Base-by-base conservation (phyloP, 23 tunicate genomes). In the Ciona savignyi region DNA sequence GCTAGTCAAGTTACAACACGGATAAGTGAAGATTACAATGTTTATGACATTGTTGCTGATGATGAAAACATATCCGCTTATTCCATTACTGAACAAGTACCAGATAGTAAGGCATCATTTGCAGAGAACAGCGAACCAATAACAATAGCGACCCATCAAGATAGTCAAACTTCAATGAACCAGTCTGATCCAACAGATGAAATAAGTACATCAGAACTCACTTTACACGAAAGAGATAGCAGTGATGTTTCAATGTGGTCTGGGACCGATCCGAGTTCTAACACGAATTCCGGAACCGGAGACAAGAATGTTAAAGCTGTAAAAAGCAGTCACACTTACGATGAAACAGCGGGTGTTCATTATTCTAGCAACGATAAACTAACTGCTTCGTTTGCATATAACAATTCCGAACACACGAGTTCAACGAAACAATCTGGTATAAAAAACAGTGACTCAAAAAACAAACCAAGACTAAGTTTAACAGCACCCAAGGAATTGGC, bases 181-280 rank as follows among this genome's bases (percentile, higher is more conserved):
- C n/a, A n/a, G n/a, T n/a, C n/a, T n/a, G n/a, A n/a, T n/a, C n/a
- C n/a, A n/a, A n/a, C n/a, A n/a, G n/a, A n/a, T n/a, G n/a, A n/a
- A n/a, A n/a, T n/a, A n/a, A n/a, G n/a, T n/a, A n/a, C n/a, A n/a
- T n/a, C n/a, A n/a, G n/a, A n/a, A n/a, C n/a, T n/a, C n/a, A n/a
- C n/a, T n/a, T n/a, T n/a, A n/a, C n/a, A n/a, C 56, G 56, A 6
- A 42, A 9, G 11, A 24, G 28, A 64, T 9, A 64, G n/a, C 28
- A 25, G 28, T 23, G n/a, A 64, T 21, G 68, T 64, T 64, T 72
- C 77, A 1, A 9, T 72, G 32, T 72, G 77, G 77, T 72, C 77
- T 1, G 77, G 77, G 1, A 72, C 77, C 2, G 68, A 64, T 64
- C 15, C 15, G 15, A 42, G 56, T 42, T 9, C 56, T 15, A 6